phyloP scores from a whole-genome alignment of 1,140 invertebrate genomes.

The Cydia splendana region DNA sequence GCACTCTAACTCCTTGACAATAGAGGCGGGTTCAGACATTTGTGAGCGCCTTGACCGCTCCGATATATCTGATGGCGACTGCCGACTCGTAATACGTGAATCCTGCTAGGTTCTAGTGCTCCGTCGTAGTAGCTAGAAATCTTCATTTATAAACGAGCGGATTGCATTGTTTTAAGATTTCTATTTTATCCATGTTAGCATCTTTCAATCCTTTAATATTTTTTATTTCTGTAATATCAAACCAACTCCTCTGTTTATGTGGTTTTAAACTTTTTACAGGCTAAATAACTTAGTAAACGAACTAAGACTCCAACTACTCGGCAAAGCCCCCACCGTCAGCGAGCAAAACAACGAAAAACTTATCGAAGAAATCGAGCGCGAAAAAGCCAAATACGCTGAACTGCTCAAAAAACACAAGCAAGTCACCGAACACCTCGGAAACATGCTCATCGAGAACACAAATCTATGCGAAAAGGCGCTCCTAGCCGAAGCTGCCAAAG shows the following conservation, averaged over 20 bases:
- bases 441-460: slow-evolving; percentile 81
- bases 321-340: slow-evolving; percentile 60
- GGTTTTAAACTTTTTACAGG: slow-evolving; percentile 50
- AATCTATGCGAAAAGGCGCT: slow-evolving; percentile 83
- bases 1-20: no score
- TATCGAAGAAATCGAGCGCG: slow-evolving; percentile 79
- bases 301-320: slow-evolving; percentile 82
- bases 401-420: slow-evolving; percentile 82
- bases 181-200: no score
- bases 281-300: slow-evolving; percentile 85
- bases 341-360: slow-evolving; percentile 69
- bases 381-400: slow-evolving; percentile 71
- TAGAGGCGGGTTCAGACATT: no score
- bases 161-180: no score
- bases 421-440: slow-evolving; percentile 81
- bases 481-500: slow-evolving; percentile 82
- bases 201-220: no score
- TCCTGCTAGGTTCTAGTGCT: no score
- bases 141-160: no score
- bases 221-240: neutral
- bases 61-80: no score
- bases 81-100: no score
- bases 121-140: no score
- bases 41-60: no score
- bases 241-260: neutral